These are phyloP conservation scores for Tupaia chinensis DNA, from an alignment of 2,113 vertebrate genomes.

Conservation along the genomic window DNA sequence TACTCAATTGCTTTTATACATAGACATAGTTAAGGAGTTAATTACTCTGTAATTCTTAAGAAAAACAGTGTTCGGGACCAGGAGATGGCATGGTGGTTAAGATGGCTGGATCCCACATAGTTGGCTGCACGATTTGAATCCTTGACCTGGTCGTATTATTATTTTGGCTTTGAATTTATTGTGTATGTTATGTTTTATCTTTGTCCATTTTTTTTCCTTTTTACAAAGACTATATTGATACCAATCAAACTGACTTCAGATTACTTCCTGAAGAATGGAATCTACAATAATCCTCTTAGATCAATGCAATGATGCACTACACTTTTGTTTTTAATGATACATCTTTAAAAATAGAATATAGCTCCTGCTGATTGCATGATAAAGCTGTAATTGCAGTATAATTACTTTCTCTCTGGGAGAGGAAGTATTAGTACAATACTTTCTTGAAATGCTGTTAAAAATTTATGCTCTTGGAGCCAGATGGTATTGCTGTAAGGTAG, in stretches of 20 bases:
- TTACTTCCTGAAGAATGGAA: not conserved
- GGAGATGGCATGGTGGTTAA: too few species aligned
- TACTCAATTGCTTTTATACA: not conserved
- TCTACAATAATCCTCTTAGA: not conserved
- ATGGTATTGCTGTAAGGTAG: too few species aligned
- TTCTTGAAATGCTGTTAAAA: slow-evolving; percentile 11
- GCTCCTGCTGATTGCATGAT: not conserved
- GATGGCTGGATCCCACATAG: too few species aligned
- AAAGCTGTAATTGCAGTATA: not conserved
- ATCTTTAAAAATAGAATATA: slow-evolving; percentile 4
- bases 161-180: not conserved
- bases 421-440: not conserved
- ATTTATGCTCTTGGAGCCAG: too few species aligned
- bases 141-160: not conserved
- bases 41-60: slow-evolving; percentile 7
- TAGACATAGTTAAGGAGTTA: not conserved
- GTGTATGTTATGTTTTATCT: not conserved
- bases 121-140: too few species aligned
- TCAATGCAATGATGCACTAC: not conserved
- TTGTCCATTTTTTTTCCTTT: not conserved
- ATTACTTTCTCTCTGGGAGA: slow-evolving; percentile 3
- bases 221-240: not conserved
- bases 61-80: not conserved
- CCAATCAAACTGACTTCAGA: not conserved
- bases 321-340: slow-evolving; percentile 20